A percentile compares a stretch with the other conserved stretches of the same genome.
Evolutionary conservation across 2,797 vertebrate species (phyloP).

Genomic region (Syncerus caffer): DNA sequence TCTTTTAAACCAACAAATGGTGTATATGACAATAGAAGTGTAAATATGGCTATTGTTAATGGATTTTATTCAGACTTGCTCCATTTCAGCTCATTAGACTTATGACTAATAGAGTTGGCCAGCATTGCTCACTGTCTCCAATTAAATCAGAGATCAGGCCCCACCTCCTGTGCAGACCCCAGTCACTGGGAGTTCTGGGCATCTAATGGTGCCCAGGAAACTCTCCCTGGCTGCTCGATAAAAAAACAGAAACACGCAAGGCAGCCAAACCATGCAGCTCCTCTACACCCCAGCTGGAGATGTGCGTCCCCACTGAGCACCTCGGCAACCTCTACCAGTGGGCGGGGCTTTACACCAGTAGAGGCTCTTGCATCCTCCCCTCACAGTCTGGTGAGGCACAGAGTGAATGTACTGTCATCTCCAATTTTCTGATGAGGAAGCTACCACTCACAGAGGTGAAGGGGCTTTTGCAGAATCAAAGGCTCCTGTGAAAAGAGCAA

Average conservation of each 20-base stretch:
- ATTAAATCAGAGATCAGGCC: constrained; percentile 5
- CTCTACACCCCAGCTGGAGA: background rate
- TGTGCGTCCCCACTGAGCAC: background rate
- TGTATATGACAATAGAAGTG: background rate
- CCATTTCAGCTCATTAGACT: constrained; percentile 53
- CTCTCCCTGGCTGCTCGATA: no score
- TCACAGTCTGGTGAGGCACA: background rate
- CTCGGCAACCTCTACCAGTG: background rate
- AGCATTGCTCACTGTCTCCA: background rate
- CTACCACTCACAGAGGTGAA: background rate
- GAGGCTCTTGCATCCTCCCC: background rate
- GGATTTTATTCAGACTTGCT: background rate
- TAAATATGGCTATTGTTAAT: constrained; percentile 43
- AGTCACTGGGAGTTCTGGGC: background rate
- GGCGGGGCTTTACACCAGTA: background rate
- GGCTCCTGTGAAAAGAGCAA: background rate
- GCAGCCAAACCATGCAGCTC: background rate
- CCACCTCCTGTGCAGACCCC: background rate
- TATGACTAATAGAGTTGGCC: constrained; percentile 29
- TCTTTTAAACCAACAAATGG: constrained; percentile 32
- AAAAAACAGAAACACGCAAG: background rate
- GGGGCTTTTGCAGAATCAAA: background rate
- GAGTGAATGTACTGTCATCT: background rate
- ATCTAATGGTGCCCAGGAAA: background rate
- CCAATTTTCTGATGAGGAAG: background rate